These are phyloP conservation scores for Phycodurus eques DNA, from an alignment of 2,113 vertebrate species.

Conservation along the genomic window DNA sequence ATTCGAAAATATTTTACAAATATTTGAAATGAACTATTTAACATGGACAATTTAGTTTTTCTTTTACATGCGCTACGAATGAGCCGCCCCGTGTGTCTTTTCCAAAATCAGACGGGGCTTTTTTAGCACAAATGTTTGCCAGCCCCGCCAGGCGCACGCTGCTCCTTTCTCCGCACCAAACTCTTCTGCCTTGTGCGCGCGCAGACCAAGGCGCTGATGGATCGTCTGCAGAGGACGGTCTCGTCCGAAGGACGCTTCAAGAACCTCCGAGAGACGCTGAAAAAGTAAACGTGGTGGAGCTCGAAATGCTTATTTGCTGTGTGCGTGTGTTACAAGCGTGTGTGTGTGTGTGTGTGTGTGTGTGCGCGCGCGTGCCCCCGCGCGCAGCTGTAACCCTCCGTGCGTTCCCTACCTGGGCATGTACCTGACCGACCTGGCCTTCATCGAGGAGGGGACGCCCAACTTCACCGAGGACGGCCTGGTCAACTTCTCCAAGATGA, in stretches of 20 bases:
- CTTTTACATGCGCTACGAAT: no score
- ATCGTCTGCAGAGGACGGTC: conserved; percentile 95
- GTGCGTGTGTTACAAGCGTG: not conserved
- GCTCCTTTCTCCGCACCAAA: no score
- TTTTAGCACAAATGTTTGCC: no score
- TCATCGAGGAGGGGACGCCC: conserved; percentile 97
- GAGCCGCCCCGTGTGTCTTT: no score
- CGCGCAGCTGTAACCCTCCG: conserved; percentile 89
- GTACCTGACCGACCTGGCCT: conserved; percentile 96
- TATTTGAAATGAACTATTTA: no score
- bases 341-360: conserved; percentile 15
- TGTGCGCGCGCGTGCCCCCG: no score
- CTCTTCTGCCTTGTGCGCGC: no score
- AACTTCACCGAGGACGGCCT: conserved; percentile 97
- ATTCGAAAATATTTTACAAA: no score
- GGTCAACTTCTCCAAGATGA: conserved; percentile 99
- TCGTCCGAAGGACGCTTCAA: conserved; percentile 98
- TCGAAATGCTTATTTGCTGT: no score
- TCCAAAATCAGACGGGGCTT: no score
- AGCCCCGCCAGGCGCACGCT: no score
- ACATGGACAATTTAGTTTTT: no score
- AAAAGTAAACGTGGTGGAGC: conserved; percentile 77
- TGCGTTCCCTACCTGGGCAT: conserved; percentile 97
- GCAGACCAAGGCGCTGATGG: conserved; percentile 94
- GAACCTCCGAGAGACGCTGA: conserved; percentile 96